Evolutionary conservation across 2,113 vertebrate genomes (phyloP), one percentile per base, ranked within the genome.

Genomic region (Theropithecus gelada): DNA sequence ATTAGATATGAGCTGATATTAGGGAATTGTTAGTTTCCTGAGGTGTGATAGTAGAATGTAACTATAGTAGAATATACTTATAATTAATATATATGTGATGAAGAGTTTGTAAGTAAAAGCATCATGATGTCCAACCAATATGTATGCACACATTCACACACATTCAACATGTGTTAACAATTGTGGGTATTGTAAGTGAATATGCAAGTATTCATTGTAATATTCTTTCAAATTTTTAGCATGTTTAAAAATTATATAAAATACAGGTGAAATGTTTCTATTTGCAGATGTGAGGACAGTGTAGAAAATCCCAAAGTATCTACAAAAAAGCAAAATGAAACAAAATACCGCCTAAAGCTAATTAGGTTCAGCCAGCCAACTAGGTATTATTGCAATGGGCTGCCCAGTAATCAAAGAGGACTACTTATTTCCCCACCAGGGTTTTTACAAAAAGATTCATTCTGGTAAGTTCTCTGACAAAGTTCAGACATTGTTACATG

Each of bases 371-470:
- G 59, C 1, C 25, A 61, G 59, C 10, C 64, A 66, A 89, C 3
- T 70, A 87, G 86, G 94, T 50, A 0, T 50, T 27, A 27, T 78
- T 97, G 88, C 83, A 97, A 59, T 45, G 38, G 97, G 97, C 88
- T 94, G 94, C 86, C 93, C 68, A 88, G 96, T 76, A 94, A 98
- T 98, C 98, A 98, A 61, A 61, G 10, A 61, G 91, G 66, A 97
- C 3, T n/a, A 52, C 85, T 98, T 55, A 38, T 18, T 93, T 83
- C 86, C 86, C 0, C 85, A 96, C 94, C 88, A 95, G 97, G 97
- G 85, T 61, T 61, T 97, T 72, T 90, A 96, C 97, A 97, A 96
- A 93, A 97, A 96, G 95, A 98, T 97, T 97, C 96, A 95, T 97
- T 97, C 83, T 93, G 90, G 27, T 73, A 75, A 89, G 50, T 45